A percentile compares a stretch with the other conserved stretches of the same genome.
Evolutionary conservation across 2,113 vertebrate genomes (phyloP).

Genomic region (Dinomys branickii): DNA sequence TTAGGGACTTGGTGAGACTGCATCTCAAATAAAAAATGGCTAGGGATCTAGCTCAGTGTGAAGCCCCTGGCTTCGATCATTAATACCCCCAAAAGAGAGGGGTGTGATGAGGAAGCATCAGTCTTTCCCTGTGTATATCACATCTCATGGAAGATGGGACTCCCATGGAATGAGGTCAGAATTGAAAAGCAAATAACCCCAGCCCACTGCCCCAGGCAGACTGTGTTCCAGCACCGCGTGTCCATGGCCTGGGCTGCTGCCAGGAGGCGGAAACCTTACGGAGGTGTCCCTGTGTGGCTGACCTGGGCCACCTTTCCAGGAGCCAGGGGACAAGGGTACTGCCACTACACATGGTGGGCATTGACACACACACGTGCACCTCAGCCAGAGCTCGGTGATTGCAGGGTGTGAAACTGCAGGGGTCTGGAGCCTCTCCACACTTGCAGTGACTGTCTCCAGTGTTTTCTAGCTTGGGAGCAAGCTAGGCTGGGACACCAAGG

Average conservation of each 20-base stretch:
- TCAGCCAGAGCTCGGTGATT: not conserved
- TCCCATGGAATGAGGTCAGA: not conserved
- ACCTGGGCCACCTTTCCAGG: not conserved
- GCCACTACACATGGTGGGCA: not conserved
- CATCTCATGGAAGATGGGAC: not conserved
- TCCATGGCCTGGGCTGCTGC: not conserved
- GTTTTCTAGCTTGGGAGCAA: not conserved
- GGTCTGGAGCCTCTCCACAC: fast-evolving
- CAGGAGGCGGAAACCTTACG: not conserved
- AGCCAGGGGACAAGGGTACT: not conserved
- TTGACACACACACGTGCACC: not conserved
- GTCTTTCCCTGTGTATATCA: not conserved
- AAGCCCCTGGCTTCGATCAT: not conserved
- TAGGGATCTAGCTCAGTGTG: not conserved
- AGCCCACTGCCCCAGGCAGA: not conserved
- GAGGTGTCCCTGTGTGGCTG: not conserved
- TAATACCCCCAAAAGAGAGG: not conserved
- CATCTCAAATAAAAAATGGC: not conserved
- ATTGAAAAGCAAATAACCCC: not conserved
- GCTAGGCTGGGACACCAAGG: not conserved
- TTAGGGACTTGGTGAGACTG: not conserved
- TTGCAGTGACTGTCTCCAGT: fast-evolving
- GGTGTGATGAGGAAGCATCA: fast-evolving
- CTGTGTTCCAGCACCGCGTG: not conserved
- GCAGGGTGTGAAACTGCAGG: not conserved